Base-by-base conservation (phyloP, 2,888 invertebrate genomes). In the Synanthedon vespiformis region DNA sequence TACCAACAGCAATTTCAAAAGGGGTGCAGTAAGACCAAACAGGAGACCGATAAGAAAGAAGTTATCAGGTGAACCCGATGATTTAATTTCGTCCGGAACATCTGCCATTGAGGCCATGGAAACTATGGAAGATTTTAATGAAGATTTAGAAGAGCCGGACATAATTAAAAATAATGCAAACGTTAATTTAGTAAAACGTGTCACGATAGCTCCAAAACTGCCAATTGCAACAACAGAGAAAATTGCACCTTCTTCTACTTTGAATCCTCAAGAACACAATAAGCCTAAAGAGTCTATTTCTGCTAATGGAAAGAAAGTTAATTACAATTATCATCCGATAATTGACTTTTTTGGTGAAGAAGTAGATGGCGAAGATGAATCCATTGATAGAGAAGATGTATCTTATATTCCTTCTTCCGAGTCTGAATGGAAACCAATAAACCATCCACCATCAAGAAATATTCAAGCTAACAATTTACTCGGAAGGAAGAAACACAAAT, bases 261-360 rank as follows among this genome's bases (percentile, higher is more conserved):
- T 62, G 11, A 71, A 59, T 52, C 59, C 70, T 16, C 57, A 61
- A 40, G 72, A 72, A 55, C 68, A 67, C 55, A 64, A 60, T 51
- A 65, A 63, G 40, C 56, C 55, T 3, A 71, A 68, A 49, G 75
- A 80, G 51, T 70, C 70, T 50, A 65, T 66, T 14, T 63, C 64
- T 16, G 59, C 68, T 0, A 77, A 73, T 54, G 74, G 74, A 13
- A 89, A 90, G 65, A 89, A 92, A 64, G 89, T 94, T 48, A 94
- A 94, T 78, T 94, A 94, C 68, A 93, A 92, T 68, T 94, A 94
- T 64, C 94, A 94, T 75, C 94, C 94, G 1, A 94, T 94, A 50
- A 93, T 94, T 60, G 94, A 94, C 67, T 94, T 93, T 70, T 94
- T 94, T 70, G 91, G 89, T 58, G 73, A 70, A 40, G 77, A 70